phyloP scores from a whole-genome alignment of 2,888 invertebrate genomes.

The Caradrina clavipalpis region DNA sequence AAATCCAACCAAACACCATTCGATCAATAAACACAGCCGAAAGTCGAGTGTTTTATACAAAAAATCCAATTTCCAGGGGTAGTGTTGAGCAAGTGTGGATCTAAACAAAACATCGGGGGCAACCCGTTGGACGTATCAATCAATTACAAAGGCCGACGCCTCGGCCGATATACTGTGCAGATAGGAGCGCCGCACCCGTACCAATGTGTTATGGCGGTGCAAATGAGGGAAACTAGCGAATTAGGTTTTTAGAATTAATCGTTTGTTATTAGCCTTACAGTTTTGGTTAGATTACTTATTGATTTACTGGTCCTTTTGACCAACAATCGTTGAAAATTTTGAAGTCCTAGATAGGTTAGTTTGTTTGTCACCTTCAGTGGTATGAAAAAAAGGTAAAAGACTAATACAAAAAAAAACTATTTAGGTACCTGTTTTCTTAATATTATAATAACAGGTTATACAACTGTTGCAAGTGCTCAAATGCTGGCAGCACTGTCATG shows the following conservation, averaged over 20 bases:
- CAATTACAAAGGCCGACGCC: slow-evolving; percentile 87
- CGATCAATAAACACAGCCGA: slow-evolving; percentile 47
- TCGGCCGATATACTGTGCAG: slow-evolving; percentile 78
- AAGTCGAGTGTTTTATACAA: slow-evolving; percentile 46
- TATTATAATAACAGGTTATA: too few species aligned
- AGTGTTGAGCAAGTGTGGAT: slow-evolving; percentile 56
- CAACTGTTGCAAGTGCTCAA: too few species aligned
- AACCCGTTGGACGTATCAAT: slow-evolving; percentile 85
- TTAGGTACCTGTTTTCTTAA: too few species aligned
- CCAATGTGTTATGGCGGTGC: slow-evolving; percentile 57
- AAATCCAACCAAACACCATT: slow-evolving; percentile 21
- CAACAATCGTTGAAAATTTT: background rate
- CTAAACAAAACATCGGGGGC: slow-evolving; percentile 64
- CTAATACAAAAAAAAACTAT: too few species aligned
- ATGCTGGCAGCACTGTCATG: too few species aligned
- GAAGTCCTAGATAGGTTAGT: too few species aligned
- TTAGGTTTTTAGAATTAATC: background rate
- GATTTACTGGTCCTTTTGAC: too few species aligned
- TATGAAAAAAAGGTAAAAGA: background rate
- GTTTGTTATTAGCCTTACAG: background rate
- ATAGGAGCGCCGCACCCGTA: slow-evolving; percentile 76
- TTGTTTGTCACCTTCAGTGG: too few species aligned
- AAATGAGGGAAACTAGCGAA: slow-evolving; percentile 51
- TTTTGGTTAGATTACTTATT: too few species aligned
- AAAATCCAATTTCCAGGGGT: slow-evolving; percentile 58